Evolutionary conservation across 1,140 invertebrate species (phyloP), one percentile per base, ranked within the genome.

Genomic region (Heterodera schachtii): DNA sequence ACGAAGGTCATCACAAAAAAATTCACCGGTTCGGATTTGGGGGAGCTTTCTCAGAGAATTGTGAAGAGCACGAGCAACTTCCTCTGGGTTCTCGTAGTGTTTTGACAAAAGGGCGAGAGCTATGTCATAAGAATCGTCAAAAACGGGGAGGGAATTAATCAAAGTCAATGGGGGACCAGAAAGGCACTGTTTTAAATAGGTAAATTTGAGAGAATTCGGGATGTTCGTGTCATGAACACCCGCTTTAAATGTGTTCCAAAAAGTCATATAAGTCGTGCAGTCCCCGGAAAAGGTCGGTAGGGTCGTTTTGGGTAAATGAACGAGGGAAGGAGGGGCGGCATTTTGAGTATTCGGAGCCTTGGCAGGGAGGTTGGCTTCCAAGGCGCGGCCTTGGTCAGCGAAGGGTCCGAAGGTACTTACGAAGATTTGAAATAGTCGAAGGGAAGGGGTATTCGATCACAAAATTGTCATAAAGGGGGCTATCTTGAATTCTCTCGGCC

Each of bases 211-310:
- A 2, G 71, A 19, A 7, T 73, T 31, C 19, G 71, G 49, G 6
- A 73, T 19, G 49, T 3, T 9, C 19, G 16, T 19, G 4, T 73
- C 21, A 7, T 49, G 44, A 31, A 73, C 21, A 0, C 44, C 16
- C 19, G 71, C 16, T 3, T 31, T n/a, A 31, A 73, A 73, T 5
- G 44, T 19, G 9, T 73, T 73, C n/a, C n/a, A 73, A 5, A 73
- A 73, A 8, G 71, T 21, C 6, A n/a, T n/a, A 31, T 47, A 73
- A 16, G 44, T 19, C 4, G 21, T 31, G 19, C 19, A 73, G 13
- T 74, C 57, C n/a, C 43, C 73, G 73, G 21, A 74, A 74, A 74
- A 74, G 1, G 21, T 74, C 3, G 73, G 73, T 9, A 74, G 57
- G 3, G 21, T 57, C 31, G 57, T 44, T 9, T 57, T 47, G 2